These are phyloP conservation scores for Drosophila tsacasi DNA, from an alignment of 1,140 invertebrate species.

Conservation along the genomic window DNA sequence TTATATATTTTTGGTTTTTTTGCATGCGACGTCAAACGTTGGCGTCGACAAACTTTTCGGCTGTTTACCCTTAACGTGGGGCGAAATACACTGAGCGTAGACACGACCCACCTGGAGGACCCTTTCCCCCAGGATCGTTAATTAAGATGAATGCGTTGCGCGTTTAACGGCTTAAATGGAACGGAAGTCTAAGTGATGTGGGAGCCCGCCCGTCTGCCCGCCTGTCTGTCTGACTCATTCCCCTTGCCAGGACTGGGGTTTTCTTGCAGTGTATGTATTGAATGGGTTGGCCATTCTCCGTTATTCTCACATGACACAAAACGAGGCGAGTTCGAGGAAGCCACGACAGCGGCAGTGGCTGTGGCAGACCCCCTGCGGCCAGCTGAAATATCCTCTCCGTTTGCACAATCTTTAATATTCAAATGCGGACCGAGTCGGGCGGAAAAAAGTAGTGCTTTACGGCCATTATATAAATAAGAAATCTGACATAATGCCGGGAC, in stretches of 20 bases:
- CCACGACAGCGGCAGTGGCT: background rate
- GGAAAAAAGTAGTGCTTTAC: constrained; percentile 46
- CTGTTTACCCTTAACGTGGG: constrained; percentile 38
- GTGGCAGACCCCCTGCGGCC: constrained; percentile 39
- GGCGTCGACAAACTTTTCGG: constrained; percentile 68
- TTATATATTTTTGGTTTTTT: constrained; percentile 39
- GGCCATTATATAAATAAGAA: constrained; percentile 57
- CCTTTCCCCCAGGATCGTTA: constrained; percentile 31
- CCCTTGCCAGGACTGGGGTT: background rate
- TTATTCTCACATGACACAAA: constrained; percentile 30
- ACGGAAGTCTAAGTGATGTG: constrained; percentile 64
- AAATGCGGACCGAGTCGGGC: constrained; percentile 53
- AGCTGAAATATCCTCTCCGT: constrained; percentile 35
- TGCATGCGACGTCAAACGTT: constrained; percentile 60
- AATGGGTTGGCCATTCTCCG: constrained; percentile 34
- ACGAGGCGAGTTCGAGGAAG: constrained; percentile 29
- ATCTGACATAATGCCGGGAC: constrained; percentile 54
- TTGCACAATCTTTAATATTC: constrained; percentile 77
- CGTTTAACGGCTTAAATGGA: constrained; percentile 78
- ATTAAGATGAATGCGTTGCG: constrained; percentile 79
- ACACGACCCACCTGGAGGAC: constrained; percentile 1
- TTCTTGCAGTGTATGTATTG: constrained; percentile 62
- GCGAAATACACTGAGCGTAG: constrained; percentile 22
- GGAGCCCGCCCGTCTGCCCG: constrained; percentile 1
- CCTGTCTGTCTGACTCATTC: constrained; percentile 12